Percentiles rank a stretch among this genome's conserved stretches.
Evolutionary conservation across 2,113 vertebrate species (phyloP).

Genomic region (Brachionichthys hirsutus): DNA sequence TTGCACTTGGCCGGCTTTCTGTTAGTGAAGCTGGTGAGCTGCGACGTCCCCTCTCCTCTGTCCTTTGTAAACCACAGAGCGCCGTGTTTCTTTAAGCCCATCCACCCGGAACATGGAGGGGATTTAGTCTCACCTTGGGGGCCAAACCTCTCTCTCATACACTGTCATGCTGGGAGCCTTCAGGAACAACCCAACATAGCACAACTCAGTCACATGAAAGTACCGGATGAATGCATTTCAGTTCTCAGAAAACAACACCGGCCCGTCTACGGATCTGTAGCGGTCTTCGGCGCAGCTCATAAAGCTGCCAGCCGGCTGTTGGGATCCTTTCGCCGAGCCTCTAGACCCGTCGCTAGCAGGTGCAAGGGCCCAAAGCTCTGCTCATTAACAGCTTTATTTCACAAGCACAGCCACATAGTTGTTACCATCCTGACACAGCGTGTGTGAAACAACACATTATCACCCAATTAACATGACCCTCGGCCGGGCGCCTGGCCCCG

Average conservation of each 20-base stretch:
- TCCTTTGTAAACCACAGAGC: slow-evolving; percentile 48
- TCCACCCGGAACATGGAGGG: slow-evolving; percentile 22
- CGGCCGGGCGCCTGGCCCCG: slow-evolving; percentile 38
- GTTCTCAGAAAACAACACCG: background rate
- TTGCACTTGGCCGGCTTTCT: slow-evolving; percentile 33
- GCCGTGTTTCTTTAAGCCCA: slow-evolving; percentile 24
- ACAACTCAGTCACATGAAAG: background rate
- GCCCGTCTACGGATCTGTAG: background rate
- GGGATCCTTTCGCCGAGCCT: slow-evolving; percentile 17
- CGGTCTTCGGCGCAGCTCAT: slow-evolving; percentile 15
- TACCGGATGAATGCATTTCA: background rate
- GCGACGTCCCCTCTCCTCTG: slow-evolving; percentile 31
- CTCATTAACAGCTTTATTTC: slow-evolving; percentile 63
- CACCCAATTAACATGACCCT: slow-evolving; percentile 63
- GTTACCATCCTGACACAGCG: slow-evolving; percentile 37
- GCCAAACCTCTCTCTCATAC: slow-evolving; percentile 18
- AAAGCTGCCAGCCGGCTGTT: slow-evolving; percentile 27
- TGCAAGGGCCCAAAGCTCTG: slow-evolving; percentile 50
- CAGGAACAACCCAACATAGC: background rate
- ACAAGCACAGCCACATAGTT: slow-evolving; percentile 40
- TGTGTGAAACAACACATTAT: slow-evolving; percentile 61
- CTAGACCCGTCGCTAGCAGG: slow-evolving; percentile 42
- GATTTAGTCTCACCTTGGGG: slow-evolving; percentile 38
- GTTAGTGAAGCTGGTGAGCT: slow-evolving; percentile 42
- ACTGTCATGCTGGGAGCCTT: slow-evolving; percentile 19